Base-by-base conservation (phyloP, 2,888 invertebrate genomes). In the Eristalis tenax region DNA sequence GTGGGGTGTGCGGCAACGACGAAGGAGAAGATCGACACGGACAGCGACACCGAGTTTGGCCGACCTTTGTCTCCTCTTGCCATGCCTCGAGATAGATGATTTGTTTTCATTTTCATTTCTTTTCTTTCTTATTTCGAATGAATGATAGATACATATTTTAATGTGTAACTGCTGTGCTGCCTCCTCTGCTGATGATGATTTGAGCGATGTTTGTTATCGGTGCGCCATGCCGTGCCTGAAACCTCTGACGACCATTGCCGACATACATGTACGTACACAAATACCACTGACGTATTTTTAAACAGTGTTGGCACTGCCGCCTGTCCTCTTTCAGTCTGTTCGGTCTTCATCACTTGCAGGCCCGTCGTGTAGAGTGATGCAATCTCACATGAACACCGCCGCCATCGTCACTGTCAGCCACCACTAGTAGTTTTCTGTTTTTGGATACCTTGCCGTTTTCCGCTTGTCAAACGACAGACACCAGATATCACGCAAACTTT, bases 261-360 rank as follows among this genome's bases (percentile, higher is more conserved):
- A 76, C 59, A 26, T 1, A 23, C 3, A 32, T 32, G 32, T 80
- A 75, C 57, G 35, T 80, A 74, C 18, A 50, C 50, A 18, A 50
- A 18, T 18, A 18, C 50, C 32, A n/a, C 86, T 86, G 86, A 86
- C 86, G 86, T 86, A 86, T 75, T 75, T 78, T 86, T 63, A 66
- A 77, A 75, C 66, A 68, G 74, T 78, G 32, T 32, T 71, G 59
- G 68, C 71, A 56, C 68, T 28, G 64, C 59, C 26, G 64, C 59
- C 26, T n/a, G n/a, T 28, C 28, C 18, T 13, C 23, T 6, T 3
- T 32, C 50, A 28, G 28, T 50, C 18, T 68, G 15, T 22, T 23
- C 74, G 10, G 26, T 57, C 15, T 35, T 38, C 26, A n/a, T n/a
- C 43, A 35, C 18, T 13, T 35, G 10, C n/a, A 15, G 11, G 66